A percentile compares a stretch with the other conserved stretches of the same genome.
phyloP scores from a whole-genome alignment of 2,113 vertebrate species.

The Halichoeres trimaculatus region DNA sequence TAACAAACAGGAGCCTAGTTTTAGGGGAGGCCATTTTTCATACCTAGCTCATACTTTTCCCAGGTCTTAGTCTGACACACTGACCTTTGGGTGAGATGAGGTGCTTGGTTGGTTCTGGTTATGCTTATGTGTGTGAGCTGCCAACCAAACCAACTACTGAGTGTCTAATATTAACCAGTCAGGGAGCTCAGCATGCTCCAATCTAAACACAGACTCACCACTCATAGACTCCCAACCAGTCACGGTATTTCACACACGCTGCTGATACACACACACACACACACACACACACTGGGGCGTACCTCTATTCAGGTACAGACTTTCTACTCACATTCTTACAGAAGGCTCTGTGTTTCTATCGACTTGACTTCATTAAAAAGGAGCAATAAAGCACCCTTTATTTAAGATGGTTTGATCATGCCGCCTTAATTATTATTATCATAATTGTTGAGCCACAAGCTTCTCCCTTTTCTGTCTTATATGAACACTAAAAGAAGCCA shows the following conservation, averaged over 20 bases:
- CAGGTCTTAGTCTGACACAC: conserved; percentile 20
- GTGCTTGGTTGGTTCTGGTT: not conserved
- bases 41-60: conserved; percentile 42
- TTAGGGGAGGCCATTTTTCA: conserved; percentile 31
- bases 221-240: conserved; percentile 59
- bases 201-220: conserved; percentile 57
- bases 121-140: conserved; percentile 57
- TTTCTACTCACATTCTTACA: not conserved
- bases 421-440: conserved; percentile 52
- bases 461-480: conserved; percentile 21
- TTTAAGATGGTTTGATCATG: conserved; percentile 39
- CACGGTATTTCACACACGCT: conserved; percentile 69
- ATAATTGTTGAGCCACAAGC: conserved; percentile 27
- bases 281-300: conserved; percentile 12
- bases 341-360: conserved; percentile 10
- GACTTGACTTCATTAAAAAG: conserved; percentile 62
- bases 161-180: conserved; percentile 67
- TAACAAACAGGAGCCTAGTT: conserved; percentile 27
- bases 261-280: conserved; percentile 29
- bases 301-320: not conserved
- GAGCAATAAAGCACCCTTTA: conserved; percentile 30
- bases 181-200: conserved; percentile 36
- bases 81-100: not conserved
- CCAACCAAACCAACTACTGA: conserved; percentile 62
- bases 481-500: not conserved